phyloP scores from a whole-genome alignment of 2,113 vertebrate genomes.

The Pica pica region DNA sequence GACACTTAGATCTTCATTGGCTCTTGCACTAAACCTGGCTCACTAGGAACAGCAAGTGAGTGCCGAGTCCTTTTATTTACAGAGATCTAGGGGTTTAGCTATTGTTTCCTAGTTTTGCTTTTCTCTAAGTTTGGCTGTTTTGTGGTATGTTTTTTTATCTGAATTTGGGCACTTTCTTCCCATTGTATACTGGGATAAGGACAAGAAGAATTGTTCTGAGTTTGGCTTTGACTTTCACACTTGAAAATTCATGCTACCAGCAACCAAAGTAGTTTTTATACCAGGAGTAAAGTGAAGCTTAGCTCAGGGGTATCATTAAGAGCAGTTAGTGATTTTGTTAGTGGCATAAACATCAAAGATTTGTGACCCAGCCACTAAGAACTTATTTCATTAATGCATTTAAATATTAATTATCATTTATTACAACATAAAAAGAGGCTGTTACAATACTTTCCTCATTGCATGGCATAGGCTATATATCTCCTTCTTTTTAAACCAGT shows the following conservation, averaged over 20 bases:
- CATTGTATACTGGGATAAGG: background rate
- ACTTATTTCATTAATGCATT: conserved; percentile 23
- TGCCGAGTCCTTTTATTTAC: background rate
- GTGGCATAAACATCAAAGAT: conserved; percentile 4
- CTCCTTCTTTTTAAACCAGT: conserved; percentile 33
- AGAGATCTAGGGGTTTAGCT: background rate
- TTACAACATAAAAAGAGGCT: conserved; percentile 15
- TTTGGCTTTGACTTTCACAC: background rate
- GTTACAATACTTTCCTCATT: background rate
- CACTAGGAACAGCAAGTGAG: background rate
- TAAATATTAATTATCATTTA: conserved; percentile 56
- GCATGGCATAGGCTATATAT: background rate
- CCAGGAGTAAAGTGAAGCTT: conserved; percentile 2
- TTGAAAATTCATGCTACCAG: background rate
- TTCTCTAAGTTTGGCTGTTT: background rate
- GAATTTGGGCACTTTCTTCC: background rate
- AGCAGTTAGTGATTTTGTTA: conserved; percentile 27
- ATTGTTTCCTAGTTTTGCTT: background rate
- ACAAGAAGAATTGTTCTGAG: background rate
- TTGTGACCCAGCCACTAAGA: background rate
- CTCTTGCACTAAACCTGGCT: background rate
- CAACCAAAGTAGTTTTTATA: background rate
- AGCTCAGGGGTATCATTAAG: background rate
- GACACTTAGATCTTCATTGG: background rate
- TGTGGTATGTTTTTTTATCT: background rate